Evolutionary conservation across 2,888 invertebrate genomes (phyloP), one percentile per base, ranked within the genome.

Genomic region (Lacanobia oleracea): DNA sequence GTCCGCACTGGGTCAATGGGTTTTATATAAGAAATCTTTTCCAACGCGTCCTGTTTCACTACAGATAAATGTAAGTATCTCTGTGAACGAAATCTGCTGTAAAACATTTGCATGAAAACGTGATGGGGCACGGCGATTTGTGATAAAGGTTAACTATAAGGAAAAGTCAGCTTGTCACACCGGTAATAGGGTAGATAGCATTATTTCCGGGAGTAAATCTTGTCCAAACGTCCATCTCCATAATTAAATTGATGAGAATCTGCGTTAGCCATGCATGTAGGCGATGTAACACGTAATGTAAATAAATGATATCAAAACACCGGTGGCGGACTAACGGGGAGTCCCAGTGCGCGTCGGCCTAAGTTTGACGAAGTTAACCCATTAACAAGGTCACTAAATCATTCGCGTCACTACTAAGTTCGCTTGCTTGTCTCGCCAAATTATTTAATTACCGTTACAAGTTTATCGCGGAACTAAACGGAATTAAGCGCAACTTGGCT

Each of bases 371-470:
- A 94, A 94, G 91, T 94, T 94, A 91, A 87, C 88, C 93, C 92
- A 93, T 94, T 93, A 94, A 92, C 92, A 90, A 91, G 89, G 90
- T 91, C 91, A 91, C 91, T 94, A 93, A 94, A 94, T 94, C 94
- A 94, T 93, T 91, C 89, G 89, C 89, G 90, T 92, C 91, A 92
- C 90, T 91, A 79, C 85, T 87, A 90, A 91, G 87, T 91, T 90
- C 85, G 86, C 89, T 88, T 78, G 87, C 89, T 89, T 90, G 91
- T 90, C 90, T 88, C 88, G 83, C 86, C 86, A 89, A 92, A 93
- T 93, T 90, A 92, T 93, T 94, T 92, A 91, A 93, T 92, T 92
- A 92, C 88, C 86, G 84, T 85, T 83, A 85, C 86, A 87, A 90
- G 87, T 89, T 90, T 85, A 88, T 86, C 82, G 69, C 72, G 72